Percentiles rank a stretch among this genome's conserved stretches.
Evolutionary conservation across 2,888 invertebrate species (phyloP).

Genomic region (Chrysomela aeneicollis): DNA sequence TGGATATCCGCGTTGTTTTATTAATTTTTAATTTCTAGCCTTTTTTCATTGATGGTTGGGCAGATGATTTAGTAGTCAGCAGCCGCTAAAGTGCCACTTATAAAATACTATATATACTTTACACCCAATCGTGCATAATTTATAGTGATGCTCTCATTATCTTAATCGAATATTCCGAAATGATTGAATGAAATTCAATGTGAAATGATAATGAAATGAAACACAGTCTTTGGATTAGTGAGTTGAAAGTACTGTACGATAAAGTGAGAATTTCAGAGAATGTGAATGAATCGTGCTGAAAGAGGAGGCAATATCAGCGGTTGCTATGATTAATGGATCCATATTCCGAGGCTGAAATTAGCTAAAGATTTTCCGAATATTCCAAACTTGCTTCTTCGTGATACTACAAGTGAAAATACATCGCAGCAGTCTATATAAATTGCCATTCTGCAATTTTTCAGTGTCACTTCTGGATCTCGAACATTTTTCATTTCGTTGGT

Average conservation of each 20-base stretch:
- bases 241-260: not conserved
- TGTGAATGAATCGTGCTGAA: constrained; percentile 9
- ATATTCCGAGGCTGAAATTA: constrained; percentile 38
- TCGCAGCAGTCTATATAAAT: constrained; percentile 33
- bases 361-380: constrained; percentile 40
- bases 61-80: too few relatives aligned
- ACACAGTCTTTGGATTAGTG: not conserved
- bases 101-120: too few relatives aligned
- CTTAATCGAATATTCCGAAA: too few relatives aligned
- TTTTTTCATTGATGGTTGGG: too few relatives aligned
- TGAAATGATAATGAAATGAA: not conserved
- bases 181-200: too few relatives aligned
- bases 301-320: constrained; percentile 13
- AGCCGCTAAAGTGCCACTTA: too few relatives aligned
- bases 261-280: not conserved
- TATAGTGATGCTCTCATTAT: too few relatives aligned
- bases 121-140: too few relatives aligned
- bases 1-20: too few relatives aligned
- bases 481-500: constrained; percentile 26
- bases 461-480: constrained; percentile 30
- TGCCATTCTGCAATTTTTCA: constrained; percentile 39
- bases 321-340: constrained; percentile 37
- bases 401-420: constrained; percentile 38
- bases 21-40: too few relatives aligned
- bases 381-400: constrained; percentile 37